Conservation (phyloP, 2,113 vertebrate genomes). For the Ariopsis seemanni region DNA sequence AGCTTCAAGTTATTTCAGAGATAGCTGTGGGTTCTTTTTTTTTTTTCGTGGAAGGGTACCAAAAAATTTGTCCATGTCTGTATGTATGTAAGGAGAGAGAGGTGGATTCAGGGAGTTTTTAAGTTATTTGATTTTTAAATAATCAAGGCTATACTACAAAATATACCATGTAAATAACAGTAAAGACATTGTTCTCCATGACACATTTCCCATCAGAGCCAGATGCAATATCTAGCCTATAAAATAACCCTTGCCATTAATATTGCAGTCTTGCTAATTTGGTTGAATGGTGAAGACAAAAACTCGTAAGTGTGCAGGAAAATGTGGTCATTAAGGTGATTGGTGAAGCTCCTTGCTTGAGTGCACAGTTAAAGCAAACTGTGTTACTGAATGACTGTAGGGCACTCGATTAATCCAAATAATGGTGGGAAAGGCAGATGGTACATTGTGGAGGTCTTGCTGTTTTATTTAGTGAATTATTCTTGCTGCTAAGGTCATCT, state of each 20-base stretch:
- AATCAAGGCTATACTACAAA: neutral
- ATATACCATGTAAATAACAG: neutral
- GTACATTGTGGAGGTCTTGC: slow-evolving; percentile 32
- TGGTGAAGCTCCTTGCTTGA: slow-evolving; percentile 21
- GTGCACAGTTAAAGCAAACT: slow-evolving; percentile 38
- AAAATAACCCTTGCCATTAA: slow-evolving; percentile 24
- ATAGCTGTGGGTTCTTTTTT: too few relatives aligned
- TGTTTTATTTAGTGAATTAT: slow-evolving; percentile 49
- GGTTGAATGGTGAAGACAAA: slow-evolving; percentile 46
- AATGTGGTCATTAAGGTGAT: slow-evolving; percentile 43
- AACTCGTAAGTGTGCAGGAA: slow-evolving; percentile 20
- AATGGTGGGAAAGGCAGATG: slow-evolving; percentile 47
- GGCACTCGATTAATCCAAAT: slow-evolving; percentile 50
- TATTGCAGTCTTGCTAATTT: slow-evolving; percentile 28
- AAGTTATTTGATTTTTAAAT: neutral
- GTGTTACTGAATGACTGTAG: slow-evolving; percentile 19
- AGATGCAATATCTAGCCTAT: neutral
- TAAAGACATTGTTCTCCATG: neutral
- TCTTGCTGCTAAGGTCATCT: slow-evolving; percentile 36
- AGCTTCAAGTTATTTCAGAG: too few relatives aligned
- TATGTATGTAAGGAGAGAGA: too few relatives aligned
- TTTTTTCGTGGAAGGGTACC: too few relatives aligned
- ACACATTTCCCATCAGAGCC: neutral
- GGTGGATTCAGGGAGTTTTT: too few relatives aligned
- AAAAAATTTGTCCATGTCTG: too few relatives aligned